phyloP scores from a whole-genome alignment of 2,113 vertebrate species.

The Steatornis caripensis region DNA sequence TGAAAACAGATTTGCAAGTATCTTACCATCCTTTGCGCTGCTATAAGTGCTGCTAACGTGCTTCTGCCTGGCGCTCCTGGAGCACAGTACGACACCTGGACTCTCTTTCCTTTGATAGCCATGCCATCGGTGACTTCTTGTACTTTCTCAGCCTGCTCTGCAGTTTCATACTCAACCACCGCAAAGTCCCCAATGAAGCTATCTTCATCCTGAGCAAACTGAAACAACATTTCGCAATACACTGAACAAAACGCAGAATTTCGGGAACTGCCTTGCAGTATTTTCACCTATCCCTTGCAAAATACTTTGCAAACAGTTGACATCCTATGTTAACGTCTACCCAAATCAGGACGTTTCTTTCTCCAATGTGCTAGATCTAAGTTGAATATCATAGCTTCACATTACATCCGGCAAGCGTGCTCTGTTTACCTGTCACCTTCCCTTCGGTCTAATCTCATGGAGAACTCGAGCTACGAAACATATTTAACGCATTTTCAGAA shows the following conservation, averaged over 20 bases:
- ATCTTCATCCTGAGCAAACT: constrained; percentile 95
- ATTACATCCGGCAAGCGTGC: background rate
- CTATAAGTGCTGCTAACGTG: constrained; percentile 91
- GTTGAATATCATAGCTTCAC: background rate
- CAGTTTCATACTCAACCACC: constrained; percentile 88
- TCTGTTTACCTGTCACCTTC: background rate
- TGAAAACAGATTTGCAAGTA: too few relatives aligned
- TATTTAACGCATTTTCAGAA: background rate
- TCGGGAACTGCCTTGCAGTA: background rate
- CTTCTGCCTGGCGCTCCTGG: constrained; percentile 92
- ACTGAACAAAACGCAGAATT: background rate
- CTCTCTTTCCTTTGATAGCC: constrained; percentile 76
- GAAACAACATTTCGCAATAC: background rate
- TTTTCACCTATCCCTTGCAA: background rate
- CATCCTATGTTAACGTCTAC: fast-evolving
- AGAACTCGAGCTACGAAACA: background rate
- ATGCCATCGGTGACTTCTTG: constrained; percentile 77
- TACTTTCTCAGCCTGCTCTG: constrained; percentile 88
- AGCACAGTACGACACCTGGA: constrained; percentile 90
- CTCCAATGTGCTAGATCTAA: background rate
- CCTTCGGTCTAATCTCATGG: background rate
- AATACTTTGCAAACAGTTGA: background rate
- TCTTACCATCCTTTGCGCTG: constrained; percentile 93
- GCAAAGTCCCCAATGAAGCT: constrained; percentile 85
- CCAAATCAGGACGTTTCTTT: background rate